Evolutionary conservation across 1,140 invertebrate species (phyloP), one percentile per base, ranked within the genome.

Genomic region (Temnothorax longispinosus): DNA sequence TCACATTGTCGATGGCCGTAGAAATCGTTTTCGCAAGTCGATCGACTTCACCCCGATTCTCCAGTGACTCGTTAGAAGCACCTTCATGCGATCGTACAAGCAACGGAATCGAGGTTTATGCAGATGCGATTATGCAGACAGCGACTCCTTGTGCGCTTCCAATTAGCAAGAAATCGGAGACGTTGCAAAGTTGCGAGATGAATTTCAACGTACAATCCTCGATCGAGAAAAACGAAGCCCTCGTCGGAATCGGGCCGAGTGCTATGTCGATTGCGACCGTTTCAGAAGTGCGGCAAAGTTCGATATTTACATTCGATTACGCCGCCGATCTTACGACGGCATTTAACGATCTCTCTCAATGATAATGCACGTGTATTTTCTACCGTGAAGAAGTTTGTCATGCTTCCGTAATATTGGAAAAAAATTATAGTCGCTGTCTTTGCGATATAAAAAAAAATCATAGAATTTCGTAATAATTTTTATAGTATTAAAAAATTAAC

Each of bases 81-180:
- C 32, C 77, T 90, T 88, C 81, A 32, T 80, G 76, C 56, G 85
- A 87, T 88, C 72, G 75, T 60, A 72, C 86, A 15, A 58, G 85
- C 69, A 84, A 72, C 35, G 50, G 18, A 56, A 56, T 80, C 32
- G 32, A 21, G 62, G 10, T 64, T 56, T n/a, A 60, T 52, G 74
- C 8, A 69, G 41, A 38, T 54, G 82, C 64, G 81, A 90, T 90
- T 88, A 90, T 90, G 87, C 72, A 64, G 60, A 35, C 50, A 74
- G 89, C 54, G 41, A 44, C 44, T 88, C 78, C 32, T 85, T 64
- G 84, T 56, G 35, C 56, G 4, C 44, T 47, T 56, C 72, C 89
- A 90, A 90, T 90, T 88, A 90, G 72, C 75, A 58, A 58, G 71
- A 32, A 38, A 90, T 88, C 71, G 69, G 69, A 81, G 71, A 67